These are phyloP conservation scores for Hippopotamus amphibius DNA, from an alignment of 2,113 vertebrate species.

Conservation along the genomic window DNA sequence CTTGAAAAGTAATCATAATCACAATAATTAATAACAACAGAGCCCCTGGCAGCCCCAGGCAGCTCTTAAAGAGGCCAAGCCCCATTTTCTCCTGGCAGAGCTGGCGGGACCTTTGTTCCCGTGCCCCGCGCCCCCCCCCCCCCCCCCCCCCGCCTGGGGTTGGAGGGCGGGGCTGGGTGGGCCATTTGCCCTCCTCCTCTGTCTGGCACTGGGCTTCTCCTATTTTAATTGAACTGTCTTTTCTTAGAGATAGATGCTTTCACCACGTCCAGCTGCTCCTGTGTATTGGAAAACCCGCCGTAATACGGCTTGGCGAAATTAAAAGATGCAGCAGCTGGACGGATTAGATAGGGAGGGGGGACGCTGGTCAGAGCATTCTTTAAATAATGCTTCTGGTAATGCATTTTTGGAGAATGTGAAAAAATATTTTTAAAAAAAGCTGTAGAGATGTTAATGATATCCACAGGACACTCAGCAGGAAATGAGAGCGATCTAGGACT, in stretches of 20 bases:
- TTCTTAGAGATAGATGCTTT: conserved; percentile 71
- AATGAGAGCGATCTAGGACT: conserved; percentile 70
- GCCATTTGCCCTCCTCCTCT: conserved; percentile 61
- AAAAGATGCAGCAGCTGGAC: conserved; percentile 70
- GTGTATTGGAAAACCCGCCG: conserved; percentile 58
- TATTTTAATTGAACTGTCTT: conserved; percentile 79
- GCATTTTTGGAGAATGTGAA: conserved; percentile 67
- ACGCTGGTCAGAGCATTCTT: neutral
- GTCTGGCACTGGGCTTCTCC: neutral
- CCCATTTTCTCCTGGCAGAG: conserved; percentile 61
- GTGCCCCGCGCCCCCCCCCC: conserved; percentile 52
- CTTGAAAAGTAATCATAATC: conserved; percentile 82
- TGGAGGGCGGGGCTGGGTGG: conserved; percentile 46
- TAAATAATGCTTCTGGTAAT: conserved; percentile 77
- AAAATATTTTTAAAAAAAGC: conserved; percentile 38
- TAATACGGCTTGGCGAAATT: neutral
- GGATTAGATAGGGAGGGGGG: conserved; percentile 50
- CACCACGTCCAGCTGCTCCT: conserved; percentile 22
- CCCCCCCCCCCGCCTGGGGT: conserved; percentile 46
- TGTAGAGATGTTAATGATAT: conserved; percentile 68
- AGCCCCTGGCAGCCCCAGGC: conserved; percentile 36
- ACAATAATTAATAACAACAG: conserved; percentile 83
- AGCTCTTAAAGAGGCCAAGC: conserved; percentile 72
- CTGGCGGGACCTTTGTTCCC: conserved; percentile 70
- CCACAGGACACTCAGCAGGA: conserved; percentile 76